Conservation (phyloP, 2,113 vertebrate species). For the Sorex fumeus region DNA sequence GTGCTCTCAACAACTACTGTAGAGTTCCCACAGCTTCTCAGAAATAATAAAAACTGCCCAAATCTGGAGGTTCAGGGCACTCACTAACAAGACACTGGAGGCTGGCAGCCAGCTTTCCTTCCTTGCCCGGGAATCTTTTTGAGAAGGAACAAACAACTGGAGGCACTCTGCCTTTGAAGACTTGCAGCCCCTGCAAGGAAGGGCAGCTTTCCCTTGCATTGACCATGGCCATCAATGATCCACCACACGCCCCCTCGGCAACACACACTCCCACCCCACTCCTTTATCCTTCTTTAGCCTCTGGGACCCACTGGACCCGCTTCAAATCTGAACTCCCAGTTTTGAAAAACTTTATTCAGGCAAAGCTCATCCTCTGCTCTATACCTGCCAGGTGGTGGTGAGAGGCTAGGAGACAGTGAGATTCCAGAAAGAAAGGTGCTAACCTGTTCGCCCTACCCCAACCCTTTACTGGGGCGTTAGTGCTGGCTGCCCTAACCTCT, state of each 20-base stretch:
- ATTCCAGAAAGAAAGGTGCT: no score
- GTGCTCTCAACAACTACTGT: not conserved
- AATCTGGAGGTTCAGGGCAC: conserved; percentile 10
- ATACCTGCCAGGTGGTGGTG: not conserved
- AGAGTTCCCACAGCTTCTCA: not conserved
- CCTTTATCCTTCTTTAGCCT: not conserved
- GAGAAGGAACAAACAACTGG: not conserved
- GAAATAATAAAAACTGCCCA: not conserved
- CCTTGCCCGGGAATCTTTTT: not conserved
- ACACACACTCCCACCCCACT: not conserved
- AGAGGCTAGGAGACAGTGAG: not conserved
- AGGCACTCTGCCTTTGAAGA: not conserved
- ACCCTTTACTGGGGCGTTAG: no score
- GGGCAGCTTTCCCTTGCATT: not conserved
- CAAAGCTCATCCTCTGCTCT: not conserved
- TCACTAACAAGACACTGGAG: not conserved
- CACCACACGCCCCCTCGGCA: no score
- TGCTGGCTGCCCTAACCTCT: not conserved
- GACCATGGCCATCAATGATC: not conserved
- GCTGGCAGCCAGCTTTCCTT: not conserved
- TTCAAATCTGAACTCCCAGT: conserved; percentile 9
- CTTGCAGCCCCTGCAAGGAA: not conserved
- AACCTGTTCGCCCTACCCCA: no score
- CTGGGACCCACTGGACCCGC: no score
- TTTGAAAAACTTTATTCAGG: conserved; percentile 58